phyloP scores from a whole-genome alignment of 2,797 vertebrate species.

The Mastacembelus armatus region DNA sequence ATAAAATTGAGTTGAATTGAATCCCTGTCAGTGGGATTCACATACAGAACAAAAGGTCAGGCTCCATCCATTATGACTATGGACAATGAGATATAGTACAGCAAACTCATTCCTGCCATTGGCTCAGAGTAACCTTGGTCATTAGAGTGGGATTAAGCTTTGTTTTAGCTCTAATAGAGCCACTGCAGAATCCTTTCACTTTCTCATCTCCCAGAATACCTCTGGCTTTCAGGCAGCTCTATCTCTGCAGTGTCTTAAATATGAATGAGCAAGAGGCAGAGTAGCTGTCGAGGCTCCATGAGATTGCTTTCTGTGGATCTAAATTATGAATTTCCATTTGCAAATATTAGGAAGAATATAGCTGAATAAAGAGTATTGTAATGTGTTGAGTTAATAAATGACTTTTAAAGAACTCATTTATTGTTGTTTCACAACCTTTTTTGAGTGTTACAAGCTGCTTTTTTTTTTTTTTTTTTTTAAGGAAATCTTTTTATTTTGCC shows the following conservation, averaged over 20 bases:
- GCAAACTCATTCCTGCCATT: conserved; percentile 41
- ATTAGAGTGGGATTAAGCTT: conserved; percentile 44
- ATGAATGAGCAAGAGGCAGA: conserved; percentile 65
- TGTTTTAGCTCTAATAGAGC: conserved; percentile 53
- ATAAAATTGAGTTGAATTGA: too few species aligned
- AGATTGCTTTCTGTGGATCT: conserved; percentile 42
- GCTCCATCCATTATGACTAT: conserved; percentile 1
- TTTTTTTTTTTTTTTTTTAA: not conserved
- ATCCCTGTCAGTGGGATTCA: conserved; percentile 23
- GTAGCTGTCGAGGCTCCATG: conserved; percentile 33
- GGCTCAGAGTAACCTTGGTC: conserved; percentile 42
- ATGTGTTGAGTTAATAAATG: conserved; percentile 34
- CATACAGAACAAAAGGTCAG: conserved; percentile 18
- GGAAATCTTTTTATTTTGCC: not conserved
- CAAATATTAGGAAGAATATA: conserved; percentile 47
- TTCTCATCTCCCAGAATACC: conserved; percentile 58
- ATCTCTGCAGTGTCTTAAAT: conserved; percentile 69
- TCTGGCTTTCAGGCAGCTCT: conserved; percentile 56
- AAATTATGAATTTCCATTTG: conserved; percentile 63
- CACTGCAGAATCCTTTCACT: conserved; percentile 37
- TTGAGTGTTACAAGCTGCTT: not conserved
- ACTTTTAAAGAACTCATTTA: conserved; percentile 19
- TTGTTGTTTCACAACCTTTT: conserved; percentile 6
- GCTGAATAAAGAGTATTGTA: conserved; percentile 40
- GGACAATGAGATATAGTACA: conserved; percentile 28